phyloP scores from a whole-genome alignment of 2,888 invertebrate species.

The Acanthacorydalis orientalis region DNA sequence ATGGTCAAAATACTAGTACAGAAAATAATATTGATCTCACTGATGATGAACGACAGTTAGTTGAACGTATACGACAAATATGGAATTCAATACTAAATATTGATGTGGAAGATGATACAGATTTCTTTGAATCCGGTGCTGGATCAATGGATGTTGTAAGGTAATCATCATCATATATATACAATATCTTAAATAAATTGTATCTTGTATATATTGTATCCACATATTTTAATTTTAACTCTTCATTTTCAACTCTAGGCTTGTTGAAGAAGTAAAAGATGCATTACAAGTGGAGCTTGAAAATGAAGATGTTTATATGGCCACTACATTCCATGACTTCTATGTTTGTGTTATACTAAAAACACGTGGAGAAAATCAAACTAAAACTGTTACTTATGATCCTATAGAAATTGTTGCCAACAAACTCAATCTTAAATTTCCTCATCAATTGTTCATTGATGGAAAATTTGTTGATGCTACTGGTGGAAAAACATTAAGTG shows the following conservation, averaged over 20 bases:
- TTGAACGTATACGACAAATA: slow-evolving; percentile 44
- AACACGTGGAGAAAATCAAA: slow-evolving; percentile 32
- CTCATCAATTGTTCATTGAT: slow-evolving; percentile 81
- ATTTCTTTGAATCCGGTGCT: slow-evolving; percentile 91
- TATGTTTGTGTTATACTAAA: slow-evolving; percentile 46
- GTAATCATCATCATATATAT: slow-evolving; percentile 15
- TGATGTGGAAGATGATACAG: slow-evolving; percentile 59
- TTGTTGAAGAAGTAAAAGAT: slow-evolving; percentile 87
- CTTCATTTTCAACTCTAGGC: slow-evolving; percentile 22
- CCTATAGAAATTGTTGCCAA: slow-evolving; percentile 64
- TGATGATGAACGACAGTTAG: slow-evolving; percentile 52
- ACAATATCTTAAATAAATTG: too few species aligned
- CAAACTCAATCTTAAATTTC: slow-evolving; percentile 69
- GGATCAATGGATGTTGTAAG: slow-evolving; percentile 94
- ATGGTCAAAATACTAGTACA: slow-evolving; percentile 44
- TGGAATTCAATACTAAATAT: slow-evolving; percentile 76
- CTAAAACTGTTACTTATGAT: slow-evolving; percentile 46
- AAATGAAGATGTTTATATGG: slow-evolving; percentile 87
- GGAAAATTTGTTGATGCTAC: slow-evolving; percentile 77
- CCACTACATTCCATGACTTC: slow-evolving; percentile 75
- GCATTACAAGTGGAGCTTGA: slow-evolving; percentile 56
- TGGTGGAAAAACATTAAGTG: slow-evolving; percentile 38
- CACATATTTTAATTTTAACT: too few species aligned
- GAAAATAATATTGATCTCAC: slow-evolving; percentile 44
- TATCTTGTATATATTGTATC: too few species aligned